A percentile compares a stretch with the other conserved stretches of the same genome.
Conservation (phyloP, 2,113 vertebrate species). For the Clarias macrocephalus region DNA sequence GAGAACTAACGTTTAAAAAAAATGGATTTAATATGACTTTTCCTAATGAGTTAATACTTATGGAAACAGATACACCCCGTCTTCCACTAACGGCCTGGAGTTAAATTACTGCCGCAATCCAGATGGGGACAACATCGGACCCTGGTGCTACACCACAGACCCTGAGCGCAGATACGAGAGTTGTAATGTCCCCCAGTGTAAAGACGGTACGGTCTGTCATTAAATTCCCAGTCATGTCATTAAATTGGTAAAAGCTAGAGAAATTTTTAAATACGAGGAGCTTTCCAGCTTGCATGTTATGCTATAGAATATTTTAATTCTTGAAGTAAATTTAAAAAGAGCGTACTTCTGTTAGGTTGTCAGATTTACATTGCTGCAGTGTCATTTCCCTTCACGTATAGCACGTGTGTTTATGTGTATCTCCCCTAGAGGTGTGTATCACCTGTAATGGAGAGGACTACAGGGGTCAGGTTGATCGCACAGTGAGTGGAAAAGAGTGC, state of each 20-base stretch:
- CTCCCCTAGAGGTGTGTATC: conserved; percentile 79
- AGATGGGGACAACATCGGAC: conserved; percentile 82
- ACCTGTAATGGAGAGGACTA: conserved; percentile 94
- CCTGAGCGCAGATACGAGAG: conserved; percentile 80
- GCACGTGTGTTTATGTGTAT: conserved; percentile 7
- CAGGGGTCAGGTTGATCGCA: conserved; percentile 84
- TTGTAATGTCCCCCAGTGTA: conserved; percentile 87
- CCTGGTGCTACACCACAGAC: conserved; percentile 92
- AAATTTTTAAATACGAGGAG: neutral
- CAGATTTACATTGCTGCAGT: neutral
- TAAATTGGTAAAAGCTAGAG: neutral
- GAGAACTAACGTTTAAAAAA: neutral
- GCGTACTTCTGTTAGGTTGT: neutral
- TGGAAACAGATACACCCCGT: conserved; percentile 81
- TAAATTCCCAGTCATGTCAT: neutral
- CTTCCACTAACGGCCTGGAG: conserved; percentile 81
- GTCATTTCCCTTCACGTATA: neutral
- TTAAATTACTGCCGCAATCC: conserved; percentile 95
- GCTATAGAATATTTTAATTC: neutral
- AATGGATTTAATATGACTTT: neutral
- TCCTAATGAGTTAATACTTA: neutral
- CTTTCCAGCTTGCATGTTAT: neutral
- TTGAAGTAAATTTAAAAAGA: neutral
- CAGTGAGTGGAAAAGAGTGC: conserved; percentile 83
- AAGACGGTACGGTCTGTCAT: conserved; percentile 73